Base-by-base conservation (phyloP, 2,797 vertebrate genomes). In the Sarcoramphus papa region DNA sequence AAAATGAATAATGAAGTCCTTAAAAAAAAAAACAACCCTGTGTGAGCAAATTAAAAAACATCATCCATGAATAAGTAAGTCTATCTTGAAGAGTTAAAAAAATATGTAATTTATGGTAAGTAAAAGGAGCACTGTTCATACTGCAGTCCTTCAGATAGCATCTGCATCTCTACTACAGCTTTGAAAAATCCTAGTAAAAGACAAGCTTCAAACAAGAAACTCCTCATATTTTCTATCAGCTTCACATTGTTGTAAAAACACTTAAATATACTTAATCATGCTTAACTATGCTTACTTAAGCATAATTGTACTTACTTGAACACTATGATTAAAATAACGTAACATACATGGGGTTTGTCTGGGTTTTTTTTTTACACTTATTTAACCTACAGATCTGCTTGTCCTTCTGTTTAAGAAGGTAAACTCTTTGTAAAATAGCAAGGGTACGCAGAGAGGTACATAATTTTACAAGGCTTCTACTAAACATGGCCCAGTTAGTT, bases 391-490 rank as follows among this genome's bases (percentile, higher is more conserved):
- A 80, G 10, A 67, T 0, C 0, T 14, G 20, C 33, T 17, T 77
- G 20, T 50, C 8, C 7, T 84, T 65, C 47, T 73, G 17, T 84
- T 89, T 79, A 67, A 53, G 23, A 45, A 79, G 12, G 43, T 30
- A 75, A 85, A 11, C 7, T 70, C 48, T 94, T 62, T 1, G 12
- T 28, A 94, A 63, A 91, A 72, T 3, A 65, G 21, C 15, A 47
- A 62, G n/a, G 12, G 8, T 33, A 68, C 4, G 3, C 3, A 6
- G 27, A 74, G 27, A 57, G 1, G 1, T 23, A 43, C 2, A 2
- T 62, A 14, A 78, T 62, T 86, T 88, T 78, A 75, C 22, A 72
- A 86, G 41, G 20, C 37, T 77, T 88, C 37, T 35, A 35, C 37
- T 84, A 88, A 70, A 48, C 17, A 25, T 2, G 18, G 17, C 12